Percentiles rank a stretch among this genome's conserved stretches.
Conservation (phyloP, 2,888 invertebrate genomes). For the Parnassius mnemosyne region DNA sequence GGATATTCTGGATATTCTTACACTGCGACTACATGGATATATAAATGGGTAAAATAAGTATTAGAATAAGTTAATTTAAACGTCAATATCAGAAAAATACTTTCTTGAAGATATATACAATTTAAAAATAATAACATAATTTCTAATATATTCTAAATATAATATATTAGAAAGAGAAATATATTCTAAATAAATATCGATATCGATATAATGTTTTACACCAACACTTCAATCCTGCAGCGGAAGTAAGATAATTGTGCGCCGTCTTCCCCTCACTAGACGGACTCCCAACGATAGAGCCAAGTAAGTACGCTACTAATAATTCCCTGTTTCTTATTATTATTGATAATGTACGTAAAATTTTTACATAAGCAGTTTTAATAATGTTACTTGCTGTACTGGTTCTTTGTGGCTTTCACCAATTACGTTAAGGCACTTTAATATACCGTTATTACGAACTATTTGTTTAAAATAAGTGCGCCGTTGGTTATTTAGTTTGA, state of each 20-base stretch:
- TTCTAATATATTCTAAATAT: background rate
- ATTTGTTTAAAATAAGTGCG: too few relatives aligned
- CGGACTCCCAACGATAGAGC: conserved; percentile 45
- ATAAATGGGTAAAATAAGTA: too few relatives aligned
- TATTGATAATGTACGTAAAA: conserved; percentile 18
- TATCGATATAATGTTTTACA: conserved; percentile 32
- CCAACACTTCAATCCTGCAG: conserved; percentile 55
- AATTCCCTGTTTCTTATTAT: conserved; percentile 36
- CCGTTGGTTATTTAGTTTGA: too few relatives aligned
- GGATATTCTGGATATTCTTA: too few relatives aligned
- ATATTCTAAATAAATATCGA: conserved; percentile 32
- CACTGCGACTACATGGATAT: too few relatives aligned
- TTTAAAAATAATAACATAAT: too few relatives aligned
- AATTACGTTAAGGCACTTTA: background rate
- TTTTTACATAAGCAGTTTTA: conserved; percentile 7
- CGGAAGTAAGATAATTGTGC: conserved; percentile 77
- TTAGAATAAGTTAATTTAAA: too few relatives aligned
- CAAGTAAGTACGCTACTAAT: conserved; percentile 15
- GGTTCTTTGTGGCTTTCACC: conserved; percentile 7
- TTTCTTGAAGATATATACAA: too few relatives aligned
- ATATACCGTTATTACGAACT: background rate
- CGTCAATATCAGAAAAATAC: too few relatives aligned
- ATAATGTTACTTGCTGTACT: conserved; percentile 16
- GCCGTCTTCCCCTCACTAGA: conserved; percentile 69
- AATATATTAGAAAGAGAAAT: too few relatives aligned